Conservation (phyloP, 2,888 invertebrate species). For the Podotricha telesiphe region DNA sequence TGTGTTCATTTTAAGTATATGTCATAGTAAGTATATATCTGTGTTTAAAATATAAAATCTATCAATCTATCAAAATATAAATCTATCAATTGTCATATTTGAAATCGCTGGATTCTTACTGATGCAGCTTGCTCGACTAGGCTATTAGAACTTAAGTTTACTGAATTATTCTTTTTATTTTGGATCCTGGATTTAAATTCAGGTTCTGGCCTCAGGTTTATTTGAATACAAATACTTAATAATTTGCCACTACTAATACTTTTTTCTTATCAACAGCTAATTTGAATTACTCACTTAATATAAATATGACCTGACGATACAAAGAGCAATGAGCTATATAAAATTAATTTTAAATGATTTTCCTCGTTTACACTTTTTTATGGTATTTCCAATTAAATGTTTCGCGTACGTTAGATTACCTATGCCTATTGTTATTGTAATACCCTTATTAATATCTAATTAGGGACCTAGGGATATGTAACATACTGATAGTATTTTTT, state of each 20-base stretch:
- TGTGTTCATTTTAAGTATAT: too few relatives aligned
- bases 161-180: too few relatives aligned
- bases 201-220: too few relatives aligned
- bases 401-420: conserved; percentile 49
- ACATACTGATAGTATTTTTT: neutral
- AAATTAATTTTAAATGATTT: conserved; percentile 41
- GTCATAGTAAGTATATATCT: too few relatives aligned
- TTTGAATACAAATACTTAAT: neutral
- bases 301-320: conserved; percentile 33
- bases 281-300: conserved; percentile 31
- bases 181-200: too few relatives aligned
- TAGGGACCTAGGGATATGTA: neutral
- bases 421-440: conserved; percentile 32
- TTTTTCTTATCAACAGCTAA: conserved; percentile 19
- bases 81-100: too few relatives aligned
- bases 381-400: conserved; percentile 50
- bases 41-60: too few relatives aligned
- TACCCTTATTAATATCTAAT: conserved; percentile 25
- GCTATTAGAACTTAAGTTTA: too few relatives aligned
- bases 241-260: neutral
- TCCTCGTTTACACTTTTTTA: conserved; percentile 50
- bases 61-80: too few relatives aligned
- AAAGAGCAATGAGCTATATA: conserved; percentile 29
- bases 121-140: too few relatives aligned
- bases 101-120: too few relatives aligned